Evolutionary conservation across 2,113 vertebrate species (phyloP).

Genomic region (Istiophorus platypterus): DNA sequence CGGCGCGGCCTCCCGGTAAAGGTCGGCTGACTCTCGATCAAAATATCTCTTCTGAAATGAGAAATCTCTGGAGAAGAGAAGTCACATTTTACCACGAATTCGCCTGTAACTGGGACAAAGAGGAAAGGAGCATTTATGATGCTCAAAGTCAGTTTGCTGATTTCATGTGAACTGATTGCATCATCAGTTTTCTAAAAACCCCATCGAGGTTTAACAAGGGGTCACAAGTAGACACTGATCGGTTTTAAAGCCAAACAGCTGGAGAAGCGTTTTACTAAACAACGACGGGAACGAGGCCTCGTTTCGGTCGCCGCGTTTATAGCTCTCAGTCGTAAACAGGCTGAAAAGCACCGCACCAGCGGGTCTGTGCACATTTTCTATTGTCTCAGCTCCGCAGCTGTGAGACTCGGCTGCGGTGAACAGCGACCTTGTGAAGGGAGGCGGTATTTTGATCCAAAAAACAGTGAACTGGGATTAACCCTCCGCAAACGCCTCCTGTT

Average conservation of each 20-base stretch:
- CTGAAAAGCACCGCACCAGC: background rate
- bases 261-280: background rate
- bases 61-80: too few relatives aligned
- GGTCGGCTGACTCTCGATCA: too few relatives aligned
- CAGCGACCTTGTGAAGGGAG: background rate
- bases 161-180: background rate
- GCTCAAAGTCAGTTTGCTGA: too few relatives aligned
- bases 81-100: too few relatives aligned
- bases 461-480: background rate
- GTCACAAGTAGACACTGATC: background rate
- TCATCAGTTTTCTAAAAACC: too few relatives aligned
- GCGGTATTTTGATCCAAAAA: background rate
- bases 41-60: too few relatives aligned
- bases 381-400: background rate
- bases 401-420: background rate
- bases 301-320: background rate
- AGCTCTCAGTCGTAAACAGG: slow-evolving; percentile 1
- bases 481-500: background rate
- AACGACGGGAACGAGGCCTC: background rate
- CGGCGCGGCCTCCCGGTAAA: too few relatives aligned
- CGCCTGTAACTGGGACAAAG: too few relatives aligned
- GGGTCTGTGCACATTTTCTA: background rate
- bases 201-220: background rate
- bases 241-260: background rate
- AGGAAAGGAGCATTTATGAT: too few relatives aligned